Evolutionary conservation across 2,113 vertebrate genomes (phyloP).

Genomic region (Lasiurus borealis): DNA sequence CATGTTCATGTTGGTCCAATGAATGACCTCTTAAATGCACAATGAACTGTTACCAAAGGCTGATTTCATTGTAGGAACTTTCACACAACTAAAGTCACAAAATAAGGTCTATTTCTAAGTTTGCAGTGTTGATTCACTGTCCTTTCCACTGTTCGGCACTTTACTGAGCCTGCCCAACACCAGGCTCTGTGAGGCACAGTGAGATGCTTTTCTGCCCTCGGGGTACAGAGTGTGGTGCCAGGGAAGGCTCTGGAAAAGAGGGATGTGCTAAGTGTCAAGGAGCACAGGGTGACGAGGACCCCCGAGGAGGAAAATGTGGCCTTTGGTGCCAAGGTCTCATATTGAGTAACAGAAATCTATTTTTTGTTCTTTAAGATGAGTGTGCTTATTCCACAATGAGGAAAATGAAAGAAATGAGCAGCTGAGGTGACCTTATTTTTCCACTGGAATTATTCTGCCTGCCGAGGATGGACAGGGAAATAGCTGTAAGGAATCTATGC

Average conservation of each 20-base stretch:
- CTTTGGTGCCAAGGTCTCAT: accelerated
- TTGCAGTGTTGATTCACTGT: not conserved
- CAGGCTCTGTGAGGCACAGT: not conserved
- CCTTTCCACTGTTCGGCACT: not conserved
- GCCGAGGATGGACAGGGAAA: not conserved
- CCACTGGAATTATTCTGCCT: not conserved
- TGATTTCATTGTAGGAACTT: not conserved
- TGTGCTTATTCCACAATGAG: not conserved
- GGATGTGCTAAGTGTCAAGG: accelerated
- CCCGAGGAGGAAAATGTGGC: not conserved
- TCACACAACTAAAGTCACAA: not conserved
- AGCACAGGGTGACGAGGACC: no score
- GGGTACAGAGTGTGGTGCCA: accelerated
- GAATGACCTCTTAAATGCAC: not conserved
- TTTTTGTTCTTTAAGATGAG: not conserved
- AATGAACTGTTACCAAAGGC: not conserved
- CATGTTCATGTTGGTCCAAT: not conserved
- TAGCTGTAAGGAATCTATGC: not conserved
- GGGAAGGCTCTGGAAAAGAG: accelerated
- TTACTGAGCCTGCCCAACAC: not conserved
- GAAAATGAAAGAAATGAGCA: not conserved
- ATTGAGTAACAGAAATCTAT: not conserved
- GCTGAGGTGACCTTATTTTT: not conserved
- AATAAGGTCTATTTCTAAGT: not conserved
- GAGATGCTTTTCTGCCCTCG: not conserved